Evolutionary conservation across 2,797 vertebrate species (phyloP), one percentile per base, ranked within the genome.

Genomic region (Sus cebifrons): DNA sequence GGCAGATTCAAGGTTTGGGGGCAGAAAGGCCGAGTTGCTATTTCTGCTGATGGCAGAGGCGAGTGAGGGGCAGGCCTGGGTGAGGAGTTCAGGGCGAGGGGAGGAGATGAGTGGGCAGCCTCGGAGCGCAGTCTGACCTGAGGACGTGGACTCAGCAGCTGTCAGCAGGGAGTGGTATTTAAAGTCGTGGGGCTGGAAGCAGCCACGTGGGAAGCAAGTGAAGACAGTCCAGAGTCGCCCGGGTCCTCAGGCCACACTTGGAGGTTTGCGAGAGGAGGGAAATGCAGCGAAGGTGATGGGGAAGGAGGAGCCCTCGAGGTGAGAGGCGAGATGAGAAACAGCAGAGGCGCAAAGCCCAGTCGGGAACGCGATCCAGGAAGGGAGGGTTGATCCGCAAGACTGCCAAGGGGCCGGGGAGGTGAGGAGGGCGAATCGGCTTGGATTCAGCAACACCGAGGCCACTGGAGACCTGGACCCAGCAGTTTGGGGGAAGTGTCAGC

Each of bases 61-160:
- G 8, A 7, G 20, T n/a, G 70, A 5, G 64, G 82, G 32, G 23
- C 11, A 9, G 40, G 62, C 3, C 0, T 75, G 83, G 44, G 5
- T 6, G 20, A 0, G 0, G 5, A 0, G 14, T 10, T 29, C 2
- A 0, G 83, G 14, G 32, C 4, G 20, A 32, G 27, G 1, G 23
- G 60, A 25, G 32, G 32, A 1, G 1, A 2, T 36, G 70, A 54
- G 73, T 18, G 4, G 67, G 49, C 40, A 73, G 73, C 27, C 0
- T 23, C 65, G 20, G 17, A 5, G 44, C 1, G 0, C 1, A 0
- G 12, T 3, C 25, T 3, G 14, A 9, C 58, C 91, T 21, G n/a
- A 67, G 54, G 25, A 16, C 27, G 14, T 1, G 4, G 49, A 6
- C 18, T 11, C 21, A 29, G 32, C 27, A 56, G 36, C 21, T 25